A percentile compares a stretch with the other conserved stretches of the same genome.
These are phyloP conservation scores for Cladopsammia gracilis DNA, from an alignment of 64 coral and sea anemone species.

Conservation along the genomic window DNA sequence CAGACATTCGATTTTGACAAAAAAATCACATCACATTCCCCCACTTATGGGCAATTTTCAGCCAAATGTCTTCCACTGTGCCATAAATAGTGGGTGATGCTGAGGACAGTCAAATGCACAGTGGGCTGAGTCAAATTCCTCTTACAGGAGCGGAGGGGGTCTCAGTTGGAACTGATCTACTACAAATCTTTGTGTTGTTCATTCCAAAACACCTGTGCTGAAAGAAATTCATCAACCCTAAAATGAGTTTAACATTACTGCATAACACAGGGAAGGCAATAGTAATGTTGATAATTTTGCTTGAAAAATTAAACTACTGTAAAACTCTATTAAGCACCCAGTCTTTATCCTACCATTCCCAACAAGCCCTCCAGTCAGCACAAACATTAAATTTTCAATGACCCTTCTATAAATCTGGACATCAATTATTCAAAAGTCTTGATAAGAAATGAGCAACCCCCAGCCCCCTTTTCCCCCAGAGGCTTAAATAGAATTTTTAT, in stretches of 20 bases:
- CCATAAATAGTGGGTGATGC: neutral
- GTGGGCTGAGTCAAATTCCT: neutral
- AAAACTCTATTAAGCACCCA: too few relatives aligned
- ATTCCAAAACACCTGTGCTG: too few relatives aligned
- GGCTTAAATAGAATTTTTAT: too few relatives aligned
- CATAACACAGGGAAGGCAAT: neutral
- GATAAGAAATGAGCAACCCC: too few relatives aligned
- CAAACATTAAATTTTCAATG: too few relatives aligned
- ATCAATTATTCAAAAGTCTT: too few relatives aligned
- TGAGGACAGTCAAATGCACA: slow-evolving; percentile 13
- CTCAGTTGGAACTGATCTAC: neutral
- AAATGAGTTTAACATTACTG: neutral
- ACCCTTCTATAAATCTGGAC: too few relatives aligned
- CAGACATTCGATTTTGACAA: neutral
- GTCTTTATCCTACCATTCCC: too few relatives aligned
- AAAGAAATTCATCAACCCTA: too few relatives aligned
- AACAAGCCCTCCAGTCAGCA: too few relatives aligned
- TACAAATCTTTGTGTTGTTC: neutral
- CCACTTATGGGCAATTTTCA: neutral
- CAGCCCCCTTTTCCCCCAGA: too few relatives aligned
- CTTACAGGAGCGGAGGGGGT: neutral
- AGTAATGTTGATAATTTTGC: slow-evolving; percentile 1
- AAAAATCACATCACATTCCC: neutral
- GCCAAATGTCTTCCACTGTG: slow-evolving; percentile 6
- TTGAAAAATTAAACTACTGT: neutral